Percentiles rank a stretch among this genome's conserved stretches.
Evolutionary conservation across 2,888 invertebrate species (phyloP).

Genomic region (Lepidocyrtinus sp.): DNA sequence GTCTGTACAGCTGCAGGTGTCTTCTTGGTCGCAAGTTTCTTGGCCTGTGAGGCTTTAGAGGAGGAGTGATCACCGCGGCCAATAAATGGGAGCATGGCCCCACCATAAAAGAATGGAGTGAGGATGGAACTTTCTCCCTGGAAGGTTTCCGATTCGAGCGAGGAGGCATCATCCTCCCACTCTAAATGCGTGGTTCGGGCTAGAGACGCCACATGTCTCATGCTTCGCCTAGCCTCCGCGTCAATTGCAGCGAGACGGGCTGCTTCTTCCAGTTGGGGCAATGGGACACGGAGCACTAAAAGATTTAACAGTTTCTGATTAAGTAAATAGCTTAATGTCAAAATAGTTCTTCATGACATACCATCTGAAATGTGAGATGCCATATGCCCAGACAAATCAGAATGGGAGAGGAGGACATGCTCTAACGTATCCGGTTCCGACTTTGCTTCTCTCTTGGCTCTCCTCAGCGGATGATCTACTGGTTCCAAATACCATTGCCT

Average conservation of each 20-base stretch:
- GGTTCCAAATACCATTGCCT: conserved; percentile 65
- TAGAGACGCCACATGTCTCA: conserved; percentile 14
- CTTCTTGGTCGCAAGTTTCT: conserved; percentile 31
- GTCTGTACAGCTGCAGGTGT: conserved; percentile 21
- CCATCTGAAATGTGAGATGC: conserved; percentile 46
- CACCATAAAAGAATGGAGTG: conserved; percentile 46
- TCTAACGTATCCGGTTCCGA: conserved; percentile 16
- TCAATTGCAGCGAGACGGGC: conserved; percentile 49
- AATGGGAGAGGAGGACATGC: conserved; percentile 46
- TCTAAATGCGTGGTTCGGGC: neutral
- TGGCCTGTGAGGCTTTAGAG: conserved; percentile 24
- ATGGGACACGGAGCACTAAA: conserved; percentile 63
- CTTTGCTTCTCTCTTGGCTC: conserved; percentile 17
- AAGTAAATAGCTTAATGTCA: no score
- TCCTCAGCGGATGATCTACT: conserved; percentile 1
- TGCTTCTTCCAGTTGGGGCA: conserved; percentile 58
- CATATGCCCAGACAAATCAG: conserved; percentile 38
- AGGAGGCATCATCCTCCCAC: conserved; percentile 32
- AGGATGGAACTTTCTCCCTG: conserved; percentile 49
- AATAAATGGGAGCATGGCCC: conserved; percentile 35
- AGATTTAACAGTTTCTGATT: neutral
- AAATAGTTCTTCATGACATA: neutral
- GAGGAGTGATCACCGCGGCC: conserved; percentile 15
- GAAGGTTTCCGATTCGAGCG: conserved; percentile 17
- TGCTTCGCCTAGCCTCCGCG: conserved; percentile 33